These are phyloP conservation scores for Microcebus jonahi DNA, from an alignment of 2,113 vertebrate genomes.

Conservation along the genomic window DNA sequence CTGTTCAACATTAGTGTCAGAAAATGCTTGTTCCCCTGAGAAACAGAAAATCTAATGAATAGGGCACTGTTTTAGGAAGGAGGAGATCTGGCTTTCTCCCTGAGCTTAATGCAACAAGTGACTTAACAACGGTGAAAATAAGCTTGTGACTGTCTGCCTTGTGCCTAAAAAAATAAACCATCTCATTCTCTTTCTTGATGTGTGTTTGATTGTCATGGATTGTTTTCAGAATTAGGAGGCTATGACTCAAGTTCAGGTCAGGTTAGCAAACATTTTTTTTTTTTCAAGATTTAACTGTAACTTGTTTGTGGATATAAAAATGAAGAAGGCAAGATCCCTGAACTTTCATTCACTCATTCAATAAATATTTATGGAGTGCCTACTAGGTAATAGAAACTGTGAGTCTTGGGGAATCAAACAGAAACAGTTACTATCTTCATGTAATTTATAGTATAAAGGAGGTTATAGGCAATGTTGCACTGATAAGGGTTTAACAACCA, in stretches of 20 bases:
- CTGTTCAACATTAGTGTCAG: background rate
- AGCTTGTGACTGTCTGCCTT: background rate
- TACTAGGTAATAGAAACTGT: background rate
- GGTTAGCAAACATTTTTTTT: background rate
- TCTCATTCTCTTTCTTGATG: background rate
- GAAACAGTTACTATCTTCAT: background rate
- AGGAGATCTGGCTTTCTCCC: slow-evolving; percentile 29
- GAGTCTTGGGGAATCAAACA: background rate
- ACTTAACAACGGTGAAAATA: slow-evolving; percentile 41
- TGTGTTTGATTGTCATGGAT: background rate
- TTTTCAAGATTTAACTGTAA: background rate
- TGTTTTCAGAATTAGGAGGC: slow-evolving; percentile 44
- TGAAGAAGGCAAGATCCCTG: background rate
- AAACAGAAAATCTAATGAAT: slow-evolving; percentile 13
- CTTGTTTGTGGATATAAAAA: background rate
- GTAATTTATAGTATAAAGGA: background rate
- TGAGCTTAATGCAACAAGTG: background rate
- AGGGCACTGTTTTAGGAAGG: background rate
- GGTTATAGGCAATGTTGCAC: background rate
- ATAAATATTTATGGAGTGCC: slow-evolving; percentile 7
- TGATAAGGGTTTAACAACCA: background rate
- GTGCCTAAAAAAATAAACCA: slow-evolving; percentile 29
- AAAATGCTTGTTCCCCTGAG: background rate
- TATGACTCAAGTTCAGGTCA: slow-evolving; percentile 26
- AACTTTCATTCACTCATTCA: background rate